Conservation (phyloP, 35 echinoderm and acorn worm species). For the Stichopus chloronotus region DNA sequence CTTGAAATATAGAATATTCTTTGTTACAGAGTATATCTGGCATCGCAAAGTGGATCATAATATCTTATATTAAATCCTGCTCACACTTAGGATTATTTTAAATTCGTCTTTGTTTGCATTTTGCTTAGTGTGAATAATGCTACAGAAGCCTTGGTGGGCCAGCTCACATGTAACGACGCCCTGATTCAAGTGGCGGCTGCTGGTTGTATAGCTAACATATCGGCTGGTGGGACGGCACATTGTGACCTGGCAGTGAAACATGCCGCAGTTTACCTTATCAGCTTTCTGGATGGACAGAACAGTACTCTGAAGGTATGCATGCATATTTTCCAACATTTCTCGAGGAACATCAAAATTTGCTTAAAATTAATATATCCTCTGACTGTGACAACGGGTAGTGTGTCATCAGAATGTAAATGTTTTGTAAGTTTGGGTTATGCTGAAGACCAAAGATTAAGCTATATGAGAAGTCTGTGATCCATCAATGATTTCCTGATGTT, state of each 20-base stretch:
- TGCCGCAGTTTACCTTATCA: slow-evolving; percentile 79
- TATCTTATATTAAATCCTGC: too few relatives aligned
- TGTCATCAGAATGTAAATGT: too few relatives aligned
- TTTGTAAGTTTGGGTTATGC: too few relatives aligned
- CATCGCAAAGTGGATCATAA: too few relatives aligned
- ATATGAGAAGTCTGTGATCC: too few relatives aligned
- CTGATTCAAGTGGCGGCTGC: slow-evolving; percentile 77
- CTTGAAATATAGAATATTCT: too few relatives aligned
- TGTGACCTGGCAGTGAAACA: slow-evolving; percentile 59
- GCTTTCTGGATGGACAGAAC: slow-evolving; percentile 77
- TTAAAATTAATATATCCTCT: too few relatives aligned
- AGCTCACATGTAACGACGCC: slow-evolving; percentile 64
- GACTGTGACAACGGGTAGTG: too few relatives aligned
- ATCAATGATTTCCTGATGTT: neutral
- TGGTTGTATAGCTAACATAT: slow-evolving; percentile 79
- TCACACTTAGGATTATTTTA: too few relatives aligned
- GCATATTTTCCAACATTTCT: neutral
- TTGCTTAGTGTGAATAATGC: slow-evolving; percentile 70
- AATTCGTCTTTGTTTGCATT: neutral
- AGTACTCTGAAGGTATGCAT: slow-evolving; percentile 63
- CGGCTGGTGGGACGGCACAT: slow-evolving; percentile 60
- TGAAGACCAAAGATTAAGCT: too few relatives aligned
- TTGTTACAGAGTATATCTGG: too few relatives aligned
- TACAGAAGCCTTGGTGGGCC: slow-evolving; percentile 58
- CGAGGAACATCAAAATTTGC: too few relatives aligned